phyloP scores from a whole-genome alignment of 2,797 vertebrate genomes.

The Aphelocoma californica region DNA sequence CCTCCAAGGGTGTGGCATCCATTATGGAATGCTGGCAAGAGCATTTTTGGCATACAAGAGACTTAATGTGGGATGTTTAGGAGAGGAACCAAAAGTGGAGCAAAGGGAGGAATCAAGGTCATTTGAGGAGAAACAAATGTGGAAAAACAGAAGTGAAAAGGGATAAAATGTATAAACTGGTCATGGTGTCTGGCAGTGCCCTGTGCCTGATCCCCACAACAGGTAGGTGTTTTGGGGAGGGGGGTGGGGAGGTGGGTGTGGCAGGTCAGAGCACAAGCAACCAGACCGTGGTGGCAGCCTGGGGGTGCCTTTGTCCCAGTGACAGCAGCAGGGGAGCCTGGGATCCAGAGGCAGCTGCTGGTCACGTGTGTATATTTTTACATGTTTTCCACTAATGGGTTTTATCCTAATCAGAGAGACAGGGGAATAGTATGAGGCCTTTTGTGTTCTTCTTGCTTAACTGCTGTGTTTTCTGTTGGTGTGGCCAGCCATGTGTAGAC shows the following conservation, averaged over 20 bases:
- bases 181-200: neutral
- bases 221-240: neutral
- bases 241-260: neutral
- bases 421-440: neutral
- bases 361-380: neutral
- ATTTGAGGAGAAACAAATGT: neutral
- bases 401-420: neutral
- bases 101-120: neutral
- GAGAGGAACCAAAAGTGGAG: neutral
- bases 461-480: neutral
- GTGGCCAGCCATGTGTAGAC: neutral
- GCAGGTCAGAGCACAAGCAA: neutral
- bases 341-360: neutral
- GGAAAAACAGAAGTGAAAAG: neutral
- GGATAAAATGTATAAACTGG: neutral
- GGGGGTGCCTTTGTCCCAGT: neutral
- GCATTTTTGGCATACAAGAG: neutral
- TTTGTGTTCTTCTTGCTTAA: neutral
- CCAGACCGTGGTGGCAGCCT: accelerated
- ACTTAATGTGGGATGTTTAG: neutral
- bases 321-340: neutral
- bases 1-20: neutral
- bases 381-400: neutral
- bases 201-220: neutral
- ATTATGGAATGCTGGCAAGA: neutral